A percentile compares a stretch with the other conserved stretches of the same genome.
Conservation (phyloP, 2,797 vertebrate genomes). For the Pseudocheirus occidentalis region DNA sequence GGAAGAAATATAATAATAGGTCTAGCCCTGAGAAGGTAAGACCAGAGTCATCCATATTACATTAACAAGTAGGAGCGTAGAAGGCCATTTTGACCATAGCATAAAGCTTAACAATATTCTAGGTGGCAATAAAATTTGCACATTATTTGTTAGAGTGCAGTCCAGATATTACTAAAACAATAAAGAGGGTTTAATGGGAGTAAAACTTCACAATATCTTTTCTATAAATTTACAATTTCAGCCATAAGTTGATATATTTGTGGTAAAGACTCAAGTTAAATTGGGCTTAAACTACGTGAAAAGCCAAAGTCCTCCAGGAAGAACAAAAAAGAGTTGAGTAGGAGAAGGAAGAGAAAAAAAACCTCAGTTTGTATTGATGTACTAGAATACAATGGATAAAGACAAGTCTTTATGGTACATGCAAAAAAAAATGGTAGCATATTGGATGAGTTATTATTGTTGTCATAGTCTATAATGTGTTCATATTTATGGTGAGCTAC, state of each 20-base stretch:
- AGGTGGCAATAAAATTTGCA: neutral
- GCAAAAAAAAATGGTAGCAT: neutral
- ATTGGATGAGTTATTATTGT: neutral
- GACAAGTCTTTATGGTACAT: neutral
- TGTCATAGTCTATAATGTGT: neutral
- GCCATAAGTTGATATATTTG: neutral
- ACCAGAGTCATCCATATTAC: neutral
- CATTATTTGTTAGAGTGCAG: neutral
- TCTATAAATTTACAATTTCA: neutral
- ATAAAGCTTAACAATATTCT: neutral
- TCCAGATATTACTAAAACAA: neutral
- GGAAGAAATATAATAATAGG: neutral
- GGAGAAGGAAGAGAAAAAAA: neutral
- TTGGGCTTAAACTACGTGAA: neutral
- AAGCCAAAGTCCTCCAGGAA: neutral
- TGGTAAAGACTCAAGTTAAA: neutral
- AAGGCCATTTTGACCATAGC: neutral
- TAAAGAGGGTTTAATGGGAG: neutral
- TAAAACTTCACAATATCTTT: neutral
- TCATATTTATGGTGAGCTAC: neutral
- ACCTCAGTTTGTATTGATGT: neutral
- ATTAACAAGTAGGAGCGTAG: neutral
- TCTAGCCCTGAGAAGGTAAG: neutral
- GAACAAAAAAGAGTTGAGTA: neutral
- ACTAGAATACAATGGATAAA: neutral